Evolutionary conservation across 2,797 vertebrate genomes (phyloP).

Genomic region (Atherinosoma microstoma): DNA sequence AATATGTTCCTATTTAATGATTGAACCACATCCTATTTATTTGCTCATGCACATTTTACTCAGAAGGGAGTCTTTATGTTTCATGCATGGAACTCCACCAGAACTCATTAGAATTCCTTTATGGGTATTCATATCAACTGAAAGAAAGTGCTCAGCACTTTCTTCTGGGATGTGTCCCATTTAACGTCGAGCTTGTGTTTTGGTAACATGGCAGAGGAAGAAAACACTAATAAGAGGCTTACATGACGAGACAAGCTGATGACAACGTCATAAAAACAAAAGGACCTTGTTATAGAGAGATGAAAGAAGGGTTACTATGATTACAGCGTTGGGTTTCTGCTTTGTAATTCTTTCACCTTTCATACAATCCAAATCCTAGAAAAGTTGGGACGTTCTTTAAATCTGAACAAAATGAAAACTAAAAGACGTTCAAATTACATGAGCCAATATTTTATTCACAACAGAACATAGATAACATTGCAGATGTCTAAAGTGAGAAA

Average conservation of each 20-base stretch:
- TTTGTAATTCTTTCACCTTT: conserved; percentile 9
- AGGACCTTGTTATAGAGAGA: conserved; percentile 26
- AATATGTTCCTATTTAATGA: conserved; percentile 3
- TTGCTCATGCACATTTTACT: conserved; percentile 18
- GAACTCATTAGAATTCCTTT: conserved; percentile 26
- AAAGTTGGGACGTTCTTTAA: too few relatives aligned
- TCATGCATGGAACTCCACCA: not conserved
- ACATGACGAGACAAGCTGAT: conserved; percentile 50
- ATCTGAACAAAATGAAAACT: too few relatives aligned
- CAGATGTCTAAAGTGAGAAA: too few relatives aligned
- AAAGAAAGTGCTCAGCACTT: conserved; percentile 7
- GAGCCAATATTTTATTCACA: too few relatives aligned
- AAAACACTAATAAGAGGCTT: conserved; percentile 62
- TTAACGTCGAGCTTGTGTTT: conserved; percentile 51
- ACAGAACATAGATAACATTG: too few relatives aligned
- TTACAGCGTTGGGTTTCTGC: conserved; percentile 13
- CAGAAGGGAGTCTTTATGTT: conserved; percentile 12
- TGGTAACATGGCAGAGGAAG: conserved; percentile 10
- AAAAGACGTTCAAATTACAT: too few relatives aligned
- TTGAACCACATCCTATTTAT: not conserved
- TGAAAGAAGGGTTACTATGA: conserved; percentile 9
- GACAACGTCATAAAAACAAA: conserved; percentile 41
- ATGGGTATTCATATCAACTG: conserved; percentile 27
- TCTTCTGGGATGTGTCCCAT: conserved; percentile 43
- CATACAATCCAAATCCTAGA: not conserved